phyloP scores from a whole-genome alignment of 2,888 invertebrate species.

The Rhingia rostrata region DNA sequence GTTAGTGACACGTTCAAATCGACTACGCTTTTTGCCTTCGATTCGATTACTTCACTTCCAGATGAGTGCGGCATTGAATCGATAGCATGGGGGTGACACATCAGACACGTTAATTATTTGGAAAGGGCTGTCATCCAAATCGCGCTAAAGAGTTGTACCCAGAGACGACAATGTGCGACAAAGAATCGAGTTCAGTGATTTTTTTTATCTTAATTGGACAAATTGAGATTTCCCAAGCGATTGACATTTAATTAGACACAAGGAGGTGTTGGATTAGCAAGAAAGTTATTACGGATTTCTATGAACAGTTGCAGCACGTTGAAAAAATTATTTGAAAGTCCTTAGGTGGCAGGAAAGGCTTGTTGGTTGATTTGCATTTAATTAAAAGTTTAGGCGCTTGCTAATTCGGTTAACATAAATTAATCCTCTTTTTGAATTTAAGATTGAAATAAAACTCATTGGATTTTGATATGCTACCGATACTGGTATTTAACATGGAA shows the following conservation, averaged over 20 bases:
- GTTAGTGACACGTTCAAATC: neutral
- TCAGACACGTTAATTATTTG: conserved; percentile 26
- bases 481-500: too few species aligned
- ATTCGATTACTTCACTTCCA: conserved; percentile 40
- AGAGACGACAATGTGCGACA: conserved; percentile 14
- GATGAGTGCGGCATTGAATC: conserved; percentile 33
- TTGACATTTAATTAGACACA: conserved; percentile 49
- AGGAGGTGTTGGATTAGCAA: neutral
- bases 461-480: too few species aligned
- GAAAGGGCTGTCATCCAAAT: neutral
- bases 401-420: too few species aligned
- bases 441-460: too few species aligned
- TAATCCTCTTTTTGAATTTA: too few species aligned
- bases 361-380: too few species aligned
- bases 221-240: conserved; percentile 44
- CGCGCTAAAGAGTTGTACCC: conserved; percentile 31
- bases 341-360: too few species aligned
- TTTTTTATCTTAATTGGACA: conserved; percentile 19
- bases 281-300: neutral
- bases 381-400: too few species aligned
- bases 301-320: too few species aligned
- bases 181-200: neutral
- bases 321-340: too few species aligned
- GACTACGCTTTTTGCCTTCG: conserved; percentile 7
- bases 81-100: conserved; percentile 16